Evolutionary conservation across 2,888 invertebrate genomes (phyloP).

Genomic region (Orthonevra nobilis): DNA sequence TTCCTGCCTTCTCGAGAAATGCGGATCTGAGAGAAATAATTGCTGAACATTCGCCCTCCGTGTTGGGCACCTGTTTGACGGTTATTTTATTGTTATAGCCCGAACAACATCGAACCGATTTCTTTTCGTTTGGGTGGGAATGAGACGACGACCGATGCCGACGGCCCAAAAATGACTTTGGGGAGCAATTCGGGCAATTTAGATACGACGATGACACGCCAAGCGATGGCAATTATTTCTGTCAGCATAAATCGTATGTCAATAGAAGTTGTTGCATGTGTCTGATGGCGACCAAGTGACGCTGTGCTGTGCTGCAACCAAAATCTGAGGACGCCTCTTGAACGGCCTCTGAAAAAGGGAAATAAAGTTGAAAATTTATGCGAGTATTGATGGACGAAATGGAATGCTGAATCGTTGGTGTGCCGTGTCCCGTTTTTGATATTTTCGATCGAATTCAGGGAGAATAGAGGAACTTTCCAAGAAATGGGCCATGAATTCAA

Average conservation of each 20-base stretch:
- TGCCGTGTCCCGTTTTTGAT: conserved; percentile 67
- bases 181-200: conserved; percentile 63
- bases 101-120: conserved; percentile 40
- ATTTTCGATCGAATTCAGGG: conserved; percentile 64
- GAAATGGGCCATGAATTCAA: conserved; percentile 16
- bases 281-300: background rate
- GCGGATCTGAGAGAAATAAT: conserved; percentile 49
- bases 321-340: background rate
- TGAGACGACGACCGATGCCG: background rate
- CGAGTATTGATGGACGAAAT: conserved; percentile 68
- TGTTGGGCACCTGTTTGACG: conserved; percentile 68
- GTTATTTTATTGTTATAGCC: conserved; percentile 70
- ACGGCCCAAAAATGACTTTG: conserved; percentile 33
- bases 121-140: background rate
- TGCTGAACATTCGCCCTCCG: conserved; percentile 55
- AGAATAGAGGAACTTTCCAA: conserved; percentile 7
- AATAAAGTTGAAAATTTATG: conserved; percentile 68
- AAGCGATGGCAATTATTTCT: conserved; percentile 68
- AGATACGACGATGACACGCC: conserved; percentile 48
- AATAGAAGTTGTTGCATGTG: conserved; percentile 17
- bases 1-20: conserved; percentile 17
- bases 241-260: conserved; percentile 70
- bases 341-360: conserved; percentile 36
- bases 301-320: background rate
- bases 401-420: conserved; percentile 63